Evolutionary conservation across 1,140 invertebrate genomes (phyloP).

Genomic region (Goniozus legneri): DNA sequence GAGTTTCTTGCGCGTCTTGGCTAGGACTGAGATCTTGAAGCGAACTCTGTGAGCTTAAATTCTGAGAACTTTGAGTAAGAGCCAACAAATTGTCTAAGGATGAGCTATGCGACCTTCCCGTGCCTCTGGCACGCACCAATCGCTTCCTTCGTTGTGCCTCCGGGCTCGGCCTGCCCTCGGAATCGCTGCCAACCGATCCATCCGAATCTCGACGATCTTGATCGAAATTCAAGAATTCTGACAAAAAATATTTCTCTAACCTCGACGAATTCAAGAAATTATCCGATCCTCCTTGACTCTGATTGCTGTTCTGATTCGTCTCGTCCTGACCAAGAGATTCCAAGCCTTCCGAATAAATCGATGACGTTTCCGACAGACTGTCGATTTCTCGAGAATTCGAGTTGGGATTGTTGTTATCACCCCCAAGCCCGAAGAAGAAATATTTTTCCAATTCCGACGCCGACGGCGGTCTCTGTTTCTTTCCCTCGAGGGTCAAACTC

Average conservation of each 20-base stretch:
- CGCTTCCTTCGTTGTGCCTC: slow-evolving; percentile 75
- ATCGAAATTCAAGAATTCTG: slow-evolving; percentile 79
- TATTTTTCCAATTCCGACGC: slow-evolving; percentile 87
- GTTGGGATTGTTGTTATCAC: slow-evolving; percentile 57
- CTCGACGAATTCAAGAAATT: slow-evolving; percentile 74
- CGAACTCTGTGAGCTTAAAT: slow-evolving; percentile 54
- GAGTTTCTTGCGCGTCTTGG: slow-evolving; percentile 43
- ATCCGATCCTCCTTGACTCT: slow-evolving; percentile 70
- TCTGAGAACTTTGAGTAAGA: slow-evolving; percentile 52
- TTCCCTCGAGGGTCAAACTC: slow-evolving; percentile 47
- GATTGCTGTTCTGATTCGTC: slow-evolving; percentile 47
- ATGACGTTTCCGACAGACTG: slow-evolving; percentile 81
- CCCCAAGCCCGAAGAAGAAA: slow-evolving; percentile 81
- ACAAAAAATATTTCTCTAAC: slow-evolving; percentile 86
- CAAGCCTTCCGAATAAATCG: slow-evolving; percentile 77
- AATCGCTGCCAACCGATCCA: slow-evolving; percentile 79
- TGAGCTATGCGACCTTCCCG: slow-evolving; percentile 73
- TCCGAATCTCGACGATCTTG: slow-evolving; percentile 70
- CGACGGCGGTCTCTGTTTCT: slow-evolving; percentile 63
- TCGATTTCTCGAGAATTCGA: slow-evolving; percentile 59
- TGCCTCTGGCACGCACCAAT: slow-evolving; percentile 73
- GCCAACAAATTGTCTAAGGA: slow-evolving; percentile 73
- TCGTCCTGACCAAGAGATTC: slow-evolving; percentile 65
- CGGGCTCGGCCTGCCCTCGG: slow-evolving; percentile 80
- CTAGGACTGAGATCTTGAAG: slow-evolving; percentile 41